Percentiles rank a stretch among this genome's conserved stretches.
Conservation (phyloP, 2,113 vertebrate species). For the Marmota flaviventris region DNA sequence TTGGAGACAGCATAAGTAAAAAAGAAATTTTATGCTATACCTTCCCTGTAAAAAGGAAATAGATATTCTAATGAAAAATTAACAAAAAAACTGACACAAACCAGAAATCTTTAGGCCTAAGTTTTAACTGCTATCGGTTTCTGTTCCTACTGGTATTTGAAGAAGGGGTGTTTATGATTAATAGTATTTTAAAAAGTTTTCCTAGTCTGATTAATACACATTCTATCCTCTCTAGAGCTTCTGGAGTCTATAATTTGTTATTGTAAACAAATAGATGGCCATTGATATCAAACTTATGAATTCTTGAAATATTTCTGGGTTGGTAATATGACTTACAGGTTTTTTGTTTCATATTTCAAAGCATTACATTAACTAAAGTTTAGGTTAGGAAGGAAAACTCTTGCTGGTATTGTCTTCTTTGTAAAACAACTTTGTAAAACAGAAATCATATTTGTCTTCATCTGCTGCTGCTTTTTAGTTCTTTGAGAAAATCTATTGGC, state of each 20-base stretch:
- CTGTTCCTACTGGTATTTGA: not conserved
- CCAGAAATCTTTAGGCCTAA: not conserved
- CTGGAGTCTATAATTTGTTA: not conserved
- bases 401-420: not conserved
- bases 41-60: constrained; percentile 9
- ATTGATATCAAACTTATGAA: not conserved
- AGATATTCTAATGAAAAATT: not conserved
- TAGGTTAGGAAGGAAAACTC: not conserved
- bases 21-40: not conserved
- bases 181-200: constrained; percentile 11
- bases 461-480: not conserved
- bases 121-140: not conserved
- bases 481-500: not conserved
- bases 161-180: not conserved
- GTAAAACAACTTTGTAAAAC: constrained; percentile 3
- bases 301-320: not conserved
- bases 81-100: not conserved
- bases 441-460: not conserved
- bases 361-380: not conserved
- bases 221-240: not conserved
- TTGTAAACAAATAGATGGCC: not conserved
- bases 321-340: not conserved
- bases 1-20: not conserved
- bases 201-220: not conserved
- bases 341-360: not conserved